Base-by-base conservation (phyloP, 2,888 invertebrate species). In the Hypena proboscidalis region DNA sequence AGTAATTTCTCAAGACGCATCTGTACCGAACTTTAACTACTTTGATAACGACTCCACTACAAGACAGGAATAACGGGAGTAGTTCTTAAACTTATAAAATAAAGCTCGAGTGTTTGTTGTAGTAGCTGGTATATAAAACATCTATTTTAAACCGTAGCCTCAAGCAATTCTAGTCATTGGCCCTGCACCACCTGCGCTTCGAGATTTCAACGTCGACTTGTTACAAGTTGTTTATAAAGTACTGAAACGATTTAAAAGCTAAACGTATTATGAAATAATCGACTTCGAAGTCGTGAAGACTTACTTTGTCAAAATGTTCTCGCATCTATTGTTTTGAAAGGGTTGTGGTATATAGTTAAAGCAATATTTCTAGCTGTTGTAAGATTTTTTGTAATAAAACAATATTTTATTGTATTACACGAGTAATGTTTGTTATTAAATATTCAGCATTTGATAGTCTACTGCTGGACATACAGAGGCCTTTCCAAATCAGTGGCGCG, bases 201-300 rank as follows among this genome's bases (percentile, higher is more conserved):
- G 47, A 49, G 63, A 60, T 55, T 58, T 60, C 47, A 47, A 47
- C 45, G 30, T 34, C 46, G 35, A 46, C 55, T 60, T 58, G 40
- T 34, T 41, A 33, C 40, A 47, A 56, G 31, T 61, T 58, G 49
- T 41, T 47, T 43, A 53, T 49, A 41, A 61, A 52, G 48, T 58
- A 58, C 26, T 15, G 15, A 44, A 48, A 55, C 36, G 58, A 37
- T 36, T 50, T 41, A 11, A 23, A 46, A 48, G 38, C 40, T 38
- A 29, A 33, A 39, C 33, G 37, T 26, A 22, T 38, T 29, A 10
- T 19, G 5, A n/a, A 10, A 25, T 11, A 20, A 48, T 42, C 44
- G 45, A 30, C 41, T 46, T 41, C 9, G 7, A 45, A 58, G 55
- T 40, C 48, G 23, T 17, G 20, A 22, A n/a, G 32, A 32, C 51